These are phyloP conservation scores for Eriocheir sinensis DNA, from an alignment of 1,140 invertebrate species.

Conservation along the genomic window DNA sequence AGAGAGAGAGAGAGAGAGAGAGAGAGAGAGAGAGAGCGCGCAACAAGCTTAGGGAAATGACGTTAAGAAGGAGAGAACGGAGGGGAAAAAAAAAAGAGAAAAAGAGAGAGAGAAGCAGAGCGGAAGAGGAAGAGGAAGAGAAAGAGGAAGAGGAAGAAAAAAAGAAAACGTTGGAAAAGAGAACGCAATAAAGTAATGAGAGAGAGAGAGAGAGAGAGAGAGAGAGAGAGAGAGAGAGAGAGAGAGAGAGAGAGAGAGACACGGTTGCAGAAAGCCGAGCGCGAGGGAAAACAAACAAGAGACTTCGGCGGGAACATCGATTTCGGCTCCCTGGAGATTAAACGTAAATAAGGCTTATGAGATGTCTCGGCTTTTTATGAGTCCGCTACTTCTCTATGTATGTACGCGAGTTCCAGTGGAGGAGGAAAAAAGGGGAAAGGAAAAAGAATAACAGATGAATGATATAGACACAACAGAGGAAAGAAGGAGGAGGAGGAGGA, in stretches of 20 bases:
- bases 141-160: not conserved
- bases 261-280: not conserved
- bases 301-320: not conserved
- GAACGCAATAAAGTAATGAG: not conserved
- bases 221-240: constrained; percentile 51
- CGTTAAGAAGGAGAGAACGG: not conserved
- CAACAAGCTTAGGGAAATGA: not conserved
- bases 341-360: not conserved
- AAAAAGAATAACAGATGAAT: not conserved
- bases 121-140: not conserved
- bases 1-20: not conserved
- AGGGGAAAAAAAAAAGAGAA: not conserved
- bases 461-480: constrained; percentile 17
- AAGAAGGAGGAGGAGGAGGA: not conserved
- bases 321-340: not conserved
- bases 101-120: not conserved
- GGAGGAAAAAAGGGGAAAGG: not conserved
- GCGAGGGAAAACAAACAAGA: not conserved
- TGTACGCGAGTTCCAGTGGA: too few relatives aligned
- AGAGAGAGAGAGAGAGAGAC: constrained; percentile 37
- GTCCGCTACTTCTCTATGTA: too few relatives aligned
- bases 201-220: constrained; percentile 39
- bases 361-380: too few relatives aligned
- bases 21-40: constrained; percentile 27
- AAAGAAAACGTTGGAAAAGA: not conserved